These are phyloP conservation scores for Drosophila lowei DNA, from an alignment of 1,140 invertebrate species.

Conservation along the genomic window DNA sequence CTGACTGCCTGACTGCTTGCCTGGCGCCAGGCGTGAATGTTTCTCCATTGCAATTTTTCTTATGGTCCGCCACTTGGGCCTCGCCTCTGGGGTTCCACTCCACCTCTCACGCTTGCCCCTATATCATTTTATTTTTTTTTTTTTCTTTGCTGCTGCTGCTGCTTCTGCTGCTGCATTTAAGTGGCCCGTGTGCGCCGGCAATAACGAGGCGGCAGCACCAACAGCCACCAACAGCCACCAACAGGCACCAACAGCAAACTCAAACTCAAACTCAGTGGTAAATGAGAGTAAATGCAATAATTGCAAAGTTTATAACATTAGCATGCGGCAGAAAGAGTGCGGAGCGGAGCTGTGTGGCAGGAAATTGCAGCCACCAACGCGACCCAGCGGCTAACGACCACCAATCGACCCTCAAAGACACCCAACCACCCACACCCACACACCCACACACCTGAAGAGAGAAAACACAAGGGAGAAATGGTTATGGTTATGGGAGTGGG, in stretches of 20 bases:
- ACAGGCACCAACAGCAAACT: conserved; percentile 12
- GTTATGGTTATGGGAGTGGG: not conserved
- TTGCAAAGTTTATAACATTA: conserved; percentile 79
- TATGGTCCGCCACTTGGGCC: conserved; percentile 35
- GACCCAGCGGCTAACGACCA: conserved; percentile 39
- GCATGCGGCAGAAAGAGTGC: conserved; percentile 14
- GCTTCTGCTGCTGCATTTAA: conserved; percentile 43
- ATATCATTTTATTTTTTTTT: conserved; percentile 25
- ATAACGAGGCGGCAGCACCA: conserved; percentile 58
- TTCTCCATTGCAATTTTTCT: conserved; percentile 66
- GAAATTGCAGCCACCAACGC: conserved; percentile 69
- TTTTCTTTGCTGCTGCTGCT: conserved; percentile 1
- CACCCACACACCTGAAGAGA: conserved; percentile 37
- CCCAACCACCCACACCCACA: conserved; percentile 21
- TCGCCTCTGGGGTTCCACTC: conserved; percentile 12
- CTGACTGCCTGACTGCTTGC: conserved; percentile 39
- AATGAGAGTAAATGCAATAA: conserved; percentile 80
- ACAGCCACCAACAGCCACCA: conserved; percentile 17
- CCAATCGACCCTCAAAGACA: conserved; percentile 57
- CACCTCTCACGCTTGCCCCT: not conserved
- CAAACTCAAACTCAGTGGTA: conserved; percentile 55
- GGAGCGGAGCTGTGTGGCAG: conserved; percentile 21
- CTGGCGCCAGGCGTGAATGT: conserved; percentile 73
- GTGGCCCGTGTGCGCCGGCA: conserved; percentile 68
- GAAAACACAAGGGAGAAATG: conserved; percentile 16